These are phyloP conservation scores for Calameuta idolon DNA, from an alignment of 2,888 invertebrate species.

Conservation along the genomic window DNA sequence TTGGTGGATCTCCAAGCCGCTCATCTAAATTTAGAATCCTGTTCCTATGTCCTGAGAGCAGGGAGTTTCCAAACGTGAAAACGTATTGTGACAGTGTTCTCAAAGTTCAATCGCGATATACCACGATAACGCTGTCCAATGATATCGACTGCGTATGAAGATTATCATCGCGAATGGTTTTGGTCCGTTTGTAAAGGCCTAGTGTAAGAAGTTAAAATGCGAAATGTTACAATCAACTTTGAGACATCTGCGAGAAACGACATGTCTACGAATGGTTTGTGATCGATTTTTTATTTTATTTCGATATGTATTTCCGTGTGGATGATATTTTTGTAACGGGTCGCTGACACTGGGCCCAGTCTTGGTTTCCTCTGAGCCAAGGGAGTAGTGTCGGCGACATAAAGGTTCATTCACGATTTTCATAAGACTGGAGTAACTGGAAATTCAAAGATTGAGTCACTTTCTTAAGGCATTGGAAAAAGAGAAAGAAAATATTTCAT, in stretches of 20 bases:
- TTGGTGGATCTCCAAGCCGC: conserved; percentile 60
- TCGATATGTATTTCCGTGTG: neutral
- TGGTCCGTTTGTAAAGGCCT: neutral
- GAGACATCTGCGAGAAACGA: neutral
- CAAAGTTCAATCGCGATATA: neutral
- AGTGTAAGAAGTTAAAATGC: neutral
- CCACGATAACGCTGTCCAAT: neutral
- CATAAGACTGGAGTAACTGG: neutral
- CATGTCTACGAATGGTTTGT: neutral
- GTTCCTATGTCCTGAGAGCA: conserved; percentile 53
- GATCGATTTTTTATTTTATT: neutral
- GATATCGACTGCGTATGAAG: neutral
- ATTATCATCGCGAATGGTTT: neutral
- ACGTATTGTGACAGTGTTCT: neutral
- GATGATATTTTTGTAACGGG: neutral
- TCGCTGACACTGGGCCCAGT: neutral
- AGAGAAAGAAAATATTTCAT: neutral
- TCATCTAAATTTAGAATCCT: conserved; percentile 61
- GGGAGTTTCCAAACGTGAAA: conserved; percentile 48
- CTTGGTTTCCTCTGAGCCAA: neutral
- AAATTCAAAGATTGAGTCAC: neutral
- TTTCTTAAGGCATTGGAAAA: neutral
- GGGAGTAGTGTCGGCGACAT: neutral
- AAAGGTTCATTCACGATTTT: neutral
- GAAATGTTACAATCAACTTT: neutral